These are phyloP conservation scores for Carcharodon carcharias DNA, from an alignment of 2,797 vertebrate genomes.

Conservation along the genomic window DNA sequence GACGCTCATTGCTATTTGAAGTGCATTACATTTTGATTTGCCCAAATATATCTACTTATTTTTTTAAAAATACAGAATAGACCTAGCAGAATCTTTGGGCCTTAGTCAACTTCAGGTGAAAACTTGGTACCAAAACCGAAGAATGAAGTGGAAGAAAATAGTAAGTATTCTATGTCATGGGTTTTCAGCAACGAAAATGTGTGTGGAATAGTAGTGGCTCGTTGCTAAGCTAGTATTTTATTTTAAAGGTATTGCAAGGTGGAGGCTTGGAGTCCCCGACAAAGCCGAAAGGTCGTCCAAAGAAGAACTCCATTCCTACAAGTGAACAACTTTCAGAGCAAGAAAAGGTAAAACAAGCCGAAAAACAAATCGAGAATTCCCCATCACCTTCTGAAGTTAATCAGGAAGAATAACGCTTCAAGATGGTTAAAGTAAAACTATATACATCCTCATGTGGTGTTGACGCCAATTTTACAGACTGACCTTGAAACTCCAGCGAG, in stretches of 20 bases:
- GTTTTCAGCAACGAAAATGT: background rate
- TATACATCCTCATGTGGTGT: background rate
- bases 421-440: background rate
- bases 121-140: constrained; percentile 97
- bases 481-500: constrained; percentile 19
- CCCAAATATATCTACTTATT: background rate
- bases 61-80: constrained; percentile 71
- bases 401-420: constrained; percentile 69
- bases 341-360: constrained; percentile 69
- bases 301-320: constrained; percentile 95
- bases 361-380: constrained; percentile 64
- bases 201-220: background rate
- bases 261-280: constrained; percentile 93
- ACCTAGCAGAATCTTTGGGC: constrained; percentile 91
- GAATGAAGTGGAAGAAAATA: constrained; percentile 99
- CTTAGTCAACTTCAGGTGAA: constrained; percentile 97
- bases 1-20: background rate
- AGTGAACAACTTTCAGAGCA: constrained; percentile 91
- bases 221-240: background rate
- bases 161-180: constrained; percentile 63
- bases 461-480: background rate
- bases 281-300: constrained; percentile 93
- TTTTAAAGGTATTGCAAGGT: constrained; percentile 81
- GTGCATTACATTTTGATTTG: background rate
- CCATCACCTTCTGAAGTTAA: constrained; percentile 64